A percentile compares a stretch with the other conserved stretches of the same genome.
Conservation (phyloP, 2,888 invertebrate species). For the Parelbella ahira region DNA sequence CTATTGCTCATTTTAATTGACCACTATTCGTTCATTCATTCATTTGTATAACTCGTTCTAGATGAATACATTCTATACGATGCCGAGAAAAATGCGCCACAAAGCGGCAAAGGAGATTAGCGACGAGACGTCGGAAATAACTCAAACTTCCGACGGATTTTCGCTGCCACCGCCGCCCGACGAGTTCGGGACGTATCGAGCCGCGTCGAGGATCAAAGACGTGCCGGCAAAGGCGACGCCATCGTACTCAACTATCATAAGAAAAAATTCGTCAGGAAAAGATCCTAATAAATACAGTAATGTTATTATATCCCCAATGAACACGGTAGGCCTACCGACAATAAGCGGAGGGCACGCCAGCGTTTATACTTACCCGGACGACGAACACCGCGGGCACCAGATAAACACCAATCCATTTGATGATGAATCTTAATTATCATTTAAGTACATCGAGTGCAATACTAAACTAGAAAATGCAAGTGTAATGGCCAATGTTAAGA, state of each 20-base stretch:
- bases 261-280: constrained; percentile 49
- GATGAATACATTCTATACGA: constrained; percentile 74
- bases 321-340: constrained; percentile 65
- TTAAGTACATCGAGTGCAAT: too few species aligned
- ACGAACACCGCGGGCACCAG: constrained; percentile 50
- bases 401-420: constrained; percentile 70
- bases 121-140: constrained; percentile 66
- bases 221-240: constrained; percentile 57
- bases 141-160: constrained; percentile 68
- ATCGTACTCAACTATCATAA: constrained; percentile 57
- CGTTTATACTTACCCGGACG: constrained; percentile 65
- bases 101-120: constrained; percentile 60
- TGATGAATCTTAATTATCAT: constrained; percentile 43
- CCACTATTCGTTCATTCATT: too few species aligned
- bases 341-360: constrained; percentile 51
- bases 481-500: too few species aligned
- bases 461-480: too few species aligned
- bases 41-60: too few species aligned
- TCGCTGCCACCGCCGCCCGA: constrained; percentile 73
- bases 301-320: constrained; percentile 55
- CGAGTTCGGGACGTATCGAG: constrained; percentile 65
- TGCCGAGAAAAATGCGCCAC: constrained; percentile 67
- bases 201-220: constrained; percentile 61
- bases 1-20: too few species aligned
- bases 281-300: constrained; percentile 52